Percentiles rank a stretch among this genome's conserved stretches.
Evolutionary conservation across 2,113 vertebrate genomes (phyloP).

Genomic region (Gymnorhina tibicen): DNA sequence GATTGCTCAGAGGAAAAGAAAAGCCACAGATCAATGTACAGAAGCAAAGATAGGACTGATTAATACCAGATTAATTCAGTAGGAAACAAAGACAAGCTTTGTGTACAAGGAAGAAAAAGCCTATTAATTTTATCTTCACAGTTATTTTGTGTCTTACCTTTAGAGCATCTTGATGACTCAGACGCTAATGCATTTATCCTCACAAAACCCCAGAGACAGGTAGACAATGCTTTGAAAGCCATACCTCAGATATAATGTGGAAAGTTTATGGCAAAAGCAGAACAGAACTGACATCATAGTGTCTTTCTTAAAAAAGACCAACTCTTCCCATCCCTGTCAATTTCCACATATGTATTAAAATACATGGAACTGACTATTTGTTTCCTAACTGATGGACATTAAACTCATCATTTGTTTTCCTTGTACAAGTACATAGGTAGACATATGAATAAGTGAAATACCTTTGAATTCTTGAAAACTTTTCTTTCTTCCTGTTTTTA

Average conservation of each 20-base stretch:
- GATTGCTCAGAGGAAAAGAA: neutral
- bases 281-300: neutral
- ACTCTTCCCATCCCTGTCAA: neutral
- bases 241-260: neutral
- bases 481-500: neutral
- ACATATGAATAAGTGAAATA: neutral
- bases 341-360: neutral
- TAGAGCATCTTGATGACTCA: neutral
- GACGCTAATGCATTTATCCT: neutral
- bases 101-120: neutral
- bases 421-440: neutral
- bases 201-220: neutral
- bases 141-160: neutral
- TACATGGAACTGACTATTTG: neutral
- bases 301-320: neutral
- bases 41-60: neutral
- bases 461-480: neutral
- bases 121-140: neutral
- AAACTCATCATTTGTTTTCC: neutral
- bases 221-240: neutral
- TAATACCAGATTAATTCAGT: neutral
- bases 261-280: neutral
- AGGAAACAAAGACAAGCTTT: neutral
- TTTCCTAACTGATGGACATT: neutral
- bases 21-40: neutral